Evolutionary conservation across 2,888 invertebrate species (phyloP).

Genomic region (Chymomyza caudatula): DNA sequence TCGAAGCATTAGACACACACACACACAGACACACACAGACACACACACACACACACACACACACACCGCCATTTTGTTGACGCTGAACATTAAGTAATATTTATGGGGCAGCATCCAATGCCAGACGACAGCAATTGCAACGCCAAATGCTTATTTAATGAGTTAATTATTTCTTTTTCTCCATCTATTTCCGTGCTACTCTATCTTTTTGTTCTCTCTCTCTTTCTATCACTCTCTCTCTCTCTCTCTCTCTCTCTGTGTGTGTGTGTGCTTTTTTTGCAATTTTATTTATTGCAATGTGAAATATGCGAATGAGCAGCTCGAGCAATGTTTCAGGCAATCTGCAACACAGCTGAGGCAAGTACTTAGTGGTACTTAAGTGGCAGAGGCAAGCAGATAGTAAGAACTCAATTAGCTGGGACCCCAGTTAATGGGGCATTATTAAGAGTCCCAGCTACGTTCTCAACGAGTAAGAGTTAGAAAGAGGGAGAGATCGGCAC

Average conservation of each 20-base stretch:
- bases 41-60: constrained; percentile 40
- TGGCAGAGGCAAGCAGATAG: not conserved
- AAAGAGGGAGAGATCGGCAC: not conserved
- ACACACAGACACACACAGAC: constrained; percentile 25
- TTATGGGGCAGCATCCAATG: constrained; percentile 46
- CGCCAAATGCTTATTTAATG: constrained; percentile 72
- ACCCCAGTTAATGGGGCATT: not conserved
- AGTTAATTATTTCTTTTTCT: constrained; percentile 68
- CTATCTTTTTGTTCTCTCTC: no score
- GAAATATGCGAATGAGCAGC: constrained; percentile 52
- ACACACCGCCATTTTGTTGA: constrained; percentile 46
- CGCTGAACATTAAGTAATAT: constrained; percentile 64
- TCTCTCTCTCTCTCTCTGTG: not conserved
- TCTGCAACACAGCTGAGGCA: not conserved
- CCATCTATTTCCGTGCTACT: not conserved
- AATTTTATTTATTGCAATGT: constrained; percentile 59
- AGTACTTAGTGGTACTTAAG: not conserved
- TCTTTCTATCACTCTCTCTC: not conserved
- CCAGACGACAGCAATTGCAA: constrained; percentile 45
- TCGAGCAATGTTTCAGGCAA: constrained; percentile 52
- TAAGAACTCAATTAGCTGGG: not conserved
- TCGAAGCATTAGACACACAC: not conserved
- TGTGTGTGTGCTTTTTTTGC: not conserved
- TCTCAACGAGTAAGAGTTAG: not conserved
- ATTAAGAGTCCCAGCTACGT: not conserved